Conservation (phyloP, 2,113 vertebrate species). For the Syrmaticus mikado region DNA sequence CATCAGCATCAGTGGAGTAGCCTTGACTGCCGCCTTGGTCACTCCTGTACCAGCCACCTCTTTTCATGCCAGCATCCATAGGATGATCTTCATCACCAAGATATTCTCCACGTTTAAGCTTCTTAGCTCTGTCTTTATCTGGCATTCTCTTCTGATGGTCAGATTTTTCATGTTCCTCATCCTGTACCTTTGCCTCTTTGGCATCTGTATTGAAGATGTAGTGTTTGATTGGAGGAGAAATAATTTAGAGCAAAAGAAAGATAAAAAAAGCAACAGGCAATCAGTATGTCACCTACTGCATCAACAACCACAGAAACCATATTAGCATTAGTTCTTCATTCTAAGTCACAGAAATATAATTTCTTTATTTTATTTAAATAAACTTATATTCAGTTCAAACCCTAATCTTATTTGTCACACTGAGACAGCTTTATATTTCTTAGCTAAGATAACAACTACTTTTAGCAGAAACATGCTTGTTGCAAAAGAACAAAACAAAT, state of each 20-base stretch:
- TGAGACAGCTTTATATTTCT: neutral
- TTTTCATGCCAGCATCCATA: neutral
- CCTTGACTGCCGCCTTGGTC: neutral
- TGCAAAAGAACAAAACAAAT: neutral
- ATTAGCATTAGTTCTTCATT: neutral
- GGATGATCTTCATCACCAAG: neutral
- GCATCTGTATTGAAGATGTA: constrained; percentile 32
- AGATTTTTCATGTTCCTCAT: neutral
- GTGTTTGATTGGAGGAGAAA: neutral
- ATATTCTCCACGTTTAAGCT: neutral
- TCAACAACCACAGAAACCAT: neutral
- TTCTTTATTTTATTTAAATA: neutral
- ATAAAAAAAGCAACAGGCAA: neutral
- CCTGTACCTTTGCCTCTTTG: constrained; percentile 52
- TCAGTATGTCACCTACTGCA: neutral
- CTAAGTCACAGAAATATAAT: neutral
- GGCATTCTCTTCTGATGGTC: constrained; percentile 17
- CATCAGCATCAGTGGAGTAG: neutral
- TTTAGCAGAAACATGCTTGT: neutral
- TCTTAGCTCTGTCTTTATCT: constrained; percentile 34
- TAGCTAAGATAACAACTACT: neutral
- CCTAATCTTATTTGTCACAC: neutral
- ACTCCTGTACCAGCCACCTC: neutral
- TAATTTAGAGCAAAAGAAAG: neutral
- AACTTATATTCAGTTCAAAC: neutral